Base-by-base conservation (phyloP, 2,113 vertebrate species). In the Coryphaenoides rupestris region DNA sequence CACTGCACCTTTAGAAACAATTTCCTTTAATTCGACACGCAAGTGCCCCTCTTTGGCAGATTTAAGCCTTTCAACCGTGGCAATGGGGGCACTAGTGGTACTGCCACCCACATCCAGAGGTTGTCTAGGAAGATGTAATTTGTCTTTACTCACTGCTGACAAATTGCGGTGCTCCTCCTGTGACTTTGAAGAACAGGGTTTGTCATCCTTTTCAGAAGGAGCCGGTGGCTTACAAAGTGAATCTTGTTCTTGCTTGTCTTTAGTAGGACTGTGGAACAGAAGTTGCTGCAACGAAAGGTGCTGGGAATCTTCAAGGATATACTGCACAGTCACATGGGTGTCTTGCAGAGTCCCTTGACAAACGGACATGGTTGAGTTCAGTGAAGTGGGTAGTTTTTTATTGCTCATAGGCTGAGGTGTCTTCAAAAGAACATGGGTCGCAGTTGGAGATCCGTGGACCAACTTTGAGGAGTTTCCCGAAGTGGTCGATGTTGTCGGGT, bases 271-370 rank as follows among this genome's bases (percentile, higher is more conserved):
- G 69, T 75, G 50, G 22, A 3, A 59, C n/a, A 5, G 14, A 4
- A 14, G 63, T 69, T 69, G 77, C 62, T 61, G 77, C 75, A 80
- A 77, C 16, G 60, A 71, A 50, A 75, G 78, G 65, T 66, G 63
- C 10, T 65, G 62, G 49, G 60, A 28, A 2, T 40, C 67, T 16
- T 76, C 77, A 28, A 69, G 66, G 66, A 62, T 21, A 5, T 60
- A 60, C 15, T 5, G 69, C 4, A 58, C 68, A 56, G 59, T 65
- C n/a, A 57, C 21, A 7, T 47, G 55, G 63, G 4, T 61, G 55
- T 60, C 63, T 58, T 73, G 55, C 19, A 23, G 58, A 6, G 13
- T 69, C 21, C 28, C 63, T 15, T 63, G 33, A 53, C 72, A 50
- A 23, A 52, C 62, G 1, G 65, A 53, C 57, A 56, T 58, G 47